A percentile compares a stretch with the other conserved stretches of the same genome.
Conservation (phyloP, 2,888 invertebrate species). For the Parnassius glacialis region DNA sequence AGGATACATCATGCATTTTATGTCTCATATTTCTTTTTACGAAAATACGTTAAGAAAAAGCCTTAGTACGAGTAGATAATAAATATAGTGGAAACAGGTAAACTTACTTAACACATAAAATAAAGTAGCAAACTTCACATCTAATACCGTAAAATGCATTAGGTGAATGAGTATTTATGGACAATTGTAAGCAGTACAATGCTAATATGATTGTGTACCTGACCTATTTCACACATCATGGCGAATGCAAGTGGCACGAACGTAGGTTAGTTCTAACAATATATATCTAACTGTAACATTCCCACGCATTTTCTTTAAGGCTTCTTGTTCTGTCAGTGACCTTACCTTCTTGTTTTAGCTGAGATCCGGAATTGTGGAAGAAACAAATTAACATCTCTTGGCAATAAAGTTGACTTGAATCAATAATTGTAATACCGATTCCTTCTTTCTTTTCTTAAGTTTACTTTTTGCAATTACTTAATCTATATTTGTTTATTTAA, state of each 20-base stretch:
- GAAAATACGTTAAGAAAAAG: not conserved
- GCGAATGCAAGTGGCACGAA: constrained; percentile 4
- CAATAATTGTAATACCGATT: not conserved
- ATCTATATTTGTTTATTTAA: not conserved
- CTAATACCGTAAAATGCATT: not conserved
- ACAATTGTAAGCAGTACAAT: constrained; percentile 2
- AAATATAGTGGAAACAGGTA: too few species aligned
- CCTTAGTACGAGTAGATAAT: not conserved
- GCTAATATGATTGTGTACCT: constrained; percentile 5
- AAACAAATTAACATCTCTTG: not conserved
- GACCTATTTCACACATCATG: constrained; percentile 16
- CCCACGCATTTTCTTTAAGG: constrained; percentile 3
- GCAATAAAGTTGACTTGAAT: not conserved
- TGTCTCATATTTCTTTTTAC: not conserved
- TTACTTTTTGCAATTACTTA: not conserved
- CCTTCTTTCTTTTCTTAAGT: not conserved
- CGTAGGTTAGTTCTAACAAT: constrained; percentile 9
- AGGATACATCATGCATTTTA: not conserved
- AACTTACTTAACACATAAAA: too few species aligned
- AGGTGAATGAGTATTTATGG: not conserved
- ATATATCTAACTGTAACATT: constrained; percentile 19
- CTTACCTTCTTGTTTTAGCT: constrained; percentile 2
- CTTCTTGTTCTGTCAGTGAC: not conserved
- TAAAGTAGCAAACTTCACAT: not conserved
- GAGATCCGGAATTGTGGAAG: not conserved